Percentiles rank a stretch among this genome's conserved stretches.
Evolutionary conservation across 2,113 vertebrate genomes (phyloP).

Genomic region (Dasyornis broadbenti): DNA sequence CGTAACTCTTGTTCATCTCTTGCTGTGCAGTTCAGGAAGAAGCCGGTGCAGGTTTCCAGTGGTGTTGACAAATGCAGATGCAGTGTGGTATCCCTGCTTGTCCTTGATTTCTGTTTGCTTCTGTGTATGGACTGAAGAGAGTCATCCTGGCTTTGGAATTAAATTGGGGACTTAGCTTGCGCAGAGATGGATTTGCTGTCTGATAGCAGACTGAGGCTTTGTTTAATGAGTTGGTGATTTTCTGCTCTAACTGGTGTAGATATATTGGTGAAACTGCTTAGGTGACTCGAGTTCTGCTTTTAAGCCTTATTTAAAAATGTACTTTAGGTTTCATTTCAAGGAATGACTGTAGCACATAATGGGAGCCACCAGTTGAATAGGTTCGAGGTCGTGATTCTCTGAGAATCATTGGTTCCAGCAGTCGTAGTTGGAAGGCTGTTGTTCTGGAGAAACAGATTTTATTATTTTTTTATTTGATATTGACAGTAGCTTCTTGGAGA

Average conservation of each 20-base stretch:
- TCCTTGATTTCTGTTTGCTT: not conserved
- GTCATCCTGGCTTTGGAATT: not conserved
- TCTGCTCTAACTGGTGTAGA: not conserved
- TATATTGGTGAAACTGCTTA: not conserved
- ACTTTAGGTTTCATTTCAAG: not conserved
- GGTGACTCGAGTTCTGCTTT: not conserved
- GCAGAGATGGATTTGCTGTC: not conserved
- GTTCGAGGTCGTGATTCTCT: not conserved
- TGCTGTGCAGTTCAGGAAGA: not conserved
- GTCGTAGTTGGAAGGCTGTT: not conserved
- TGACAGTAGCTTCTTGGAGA: not conserved
- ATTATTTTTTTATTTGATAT: not conserved
- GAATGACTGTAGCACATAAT: not conserved
- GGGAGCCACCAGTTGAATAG: not conserved
- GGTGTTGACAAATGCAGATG: not conserved
- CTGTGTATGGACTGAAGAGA: not conserved
- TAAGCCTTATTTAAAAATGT: not conserved
- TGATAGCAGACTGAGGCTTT: not conserved
- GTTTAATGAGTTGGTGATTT: not conserved
- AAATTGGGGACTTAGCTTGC: not conserved
- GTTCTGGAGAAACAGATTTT: not conserved
- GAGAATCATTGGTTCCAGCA: not conserved
- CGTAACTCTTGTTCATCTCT: not conserved
- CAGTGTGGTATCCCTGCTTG: not conserved
- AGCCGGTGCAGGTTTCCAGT: not conserved